A percentile compares a stretch with the other conserved stretches of the same genome.
phyloP scores from a whole-genome alignment of 2,797 vertebrate genomes.

The Liparis tanakae region DNA sequence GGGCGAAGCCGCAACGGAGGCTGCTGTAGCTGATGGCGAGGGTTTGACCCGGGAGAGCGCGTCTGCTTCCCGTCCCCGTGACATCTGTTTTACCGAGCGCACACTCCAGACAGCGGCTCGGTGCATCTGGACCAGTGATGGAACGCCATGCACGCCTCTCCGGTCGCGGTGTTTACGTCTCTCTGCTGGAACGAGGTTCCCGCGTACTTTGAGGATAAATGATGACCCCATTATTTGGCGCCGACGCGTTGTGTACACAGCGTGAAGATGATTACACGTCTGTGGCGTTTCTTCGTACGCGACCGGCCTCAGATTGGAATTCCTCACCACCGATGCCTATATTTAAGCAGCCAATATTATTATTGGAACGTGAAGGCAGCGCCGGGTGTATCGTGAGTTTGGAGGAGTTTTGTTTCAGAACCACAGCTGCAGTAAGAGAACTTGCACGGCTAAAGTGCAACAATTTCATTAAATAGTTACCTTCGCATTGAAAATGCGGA shows the following conservation, averaged over 20 bases:
- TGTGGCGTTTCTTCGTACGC: conserved; percentile 34
- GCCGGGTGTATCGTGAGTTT: conserved; percentile 1
- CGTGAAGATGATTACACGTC: conserved; percentile 26
- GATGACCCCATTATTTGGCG: conserved; percentile 22
- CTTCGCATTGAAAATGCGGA: too few species aligned
- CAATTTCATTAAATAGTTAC: neutral
- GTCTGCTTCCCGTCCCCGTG: conserved; percentile 65
- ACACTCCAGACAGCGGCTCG: conserved; percentile 30
- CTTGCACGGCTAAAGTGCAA: neutral
- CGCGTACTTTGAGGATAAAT: conserved; percentile 35
- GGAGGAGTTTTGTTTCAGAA: conserved; percentile 4
- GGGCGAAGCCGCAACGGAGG: conserved; percentile 41
- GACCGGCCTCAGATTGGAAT: neutral
- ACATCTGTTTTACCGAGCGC: conserved; percentile 65
- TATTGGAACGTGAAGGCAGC: neutral
- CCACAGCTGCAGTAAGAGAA: conserved; percentile 4
- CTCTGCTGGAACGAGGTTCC: conserved; percentile 25
- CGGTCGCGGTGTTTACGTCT: conserved; percentile 43
- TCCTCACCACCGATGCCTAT: neutral
- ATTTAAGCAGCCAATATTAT: neutral
- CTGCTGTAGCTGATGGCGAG: conserved; percentile 52
- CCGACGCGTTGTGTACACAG: conserved; percentile 36
- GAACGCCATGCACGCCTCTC: conserved; percentile 20
- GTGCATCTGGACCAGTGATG: conserved; percentile 40
- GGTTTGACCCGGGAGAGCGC: conserved; percentile 29